Percentiles rank a stretch among this genome's conserved stretches.
phyloP scores from a whole-genome alignment of 2,888 invertebrate species.

The Melinopterus prodromus region DNA sequence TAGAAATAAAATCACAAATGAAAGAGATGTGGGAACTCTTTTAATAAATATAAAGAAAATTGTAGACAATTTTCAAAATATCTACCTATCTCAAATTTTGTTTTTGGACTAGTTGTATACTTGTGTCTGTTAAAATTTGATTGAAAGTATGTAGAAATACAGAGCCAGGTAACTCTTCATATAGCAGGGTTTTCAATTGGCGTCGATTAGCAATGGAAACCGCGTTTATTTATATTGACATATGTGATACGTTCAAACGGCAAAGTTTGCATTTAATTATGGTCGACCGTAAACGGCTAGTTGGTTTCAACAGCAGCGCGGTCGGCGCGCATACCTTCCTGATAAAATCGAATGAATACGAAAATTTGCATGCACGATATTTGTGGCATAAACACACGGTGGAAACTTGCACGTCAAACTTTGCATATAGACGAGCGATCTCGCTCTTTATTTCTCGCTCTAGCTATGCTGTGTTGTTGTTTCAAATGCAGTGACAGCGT shows the following conservation, averaged over 20 bases:
- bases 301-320: conserved; percentile 7
- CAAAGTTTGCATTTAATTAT: conserved; percentile 13
- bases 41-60: too few species aligned
- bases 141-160: too few species aligned
- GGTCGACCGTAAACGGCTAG: conserved; percentile 10
- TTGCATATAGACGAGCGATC: conserved; percentile 21
- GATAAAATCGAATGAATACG: conserved; percentile 20
- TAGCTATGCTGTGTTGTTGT: neutral
- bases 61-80: too few species aligned
- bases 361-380: conserved; percentile 22
- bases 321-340: conserved; percentile 5
- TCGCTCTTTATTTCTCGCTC: conserved; percentile 7
- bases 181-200: neutral
- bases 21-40: too few species aligned
- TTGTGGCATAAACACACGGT: conserved; percentile 17
- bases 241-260: neutral
- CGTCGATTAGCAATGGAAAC: neutral
- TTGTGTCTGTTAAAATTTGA: too few species aligned
- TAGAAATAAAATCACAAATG: too few species aligned
- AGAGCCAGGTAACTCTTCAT: neutral
- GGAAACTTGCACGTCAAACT: conserved; percentile 14
- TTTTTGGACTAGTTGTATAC: too few species aligned
- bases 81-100: too few species aligned
- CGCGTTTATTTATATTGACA: neutral
- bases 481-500: neutral